Conservation (phyloP, 2,888 invertebrate genomes). For the Volucella inflata region DNA sequence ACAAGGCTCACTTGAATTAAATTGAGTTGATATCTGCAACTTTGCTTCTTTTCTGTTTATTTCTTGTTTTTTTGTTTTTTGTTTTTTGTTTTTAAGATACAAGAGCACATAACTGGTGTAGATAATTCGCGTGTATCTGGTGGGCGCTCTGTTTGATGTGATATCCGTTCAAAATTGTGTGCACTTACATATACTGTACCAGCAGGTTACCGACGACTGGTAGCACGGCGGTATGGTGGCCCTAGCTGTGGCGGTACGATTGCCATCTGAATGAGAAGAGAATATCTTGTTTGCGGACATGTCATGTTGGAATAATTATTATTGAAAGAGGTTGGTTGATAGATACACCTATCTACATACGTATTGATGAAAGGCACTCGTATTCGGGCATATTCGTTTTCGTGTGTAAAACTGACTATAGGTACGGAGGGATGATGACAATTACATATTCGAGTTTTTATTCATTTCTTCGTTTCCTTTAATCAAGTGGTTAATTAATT, state of each 20-base stretch:
- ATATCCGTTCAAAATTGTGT: slow-evolving; percentile 55
- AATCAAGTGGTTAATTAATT: slow-evolving; percentile 75
- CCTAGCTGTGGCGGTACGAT: no score
- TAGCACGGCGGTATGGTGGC: slow-evolving; percentile 9
- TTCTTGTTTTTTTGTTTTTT: slow-evolving; percentile 30
- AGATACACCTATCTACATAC: slow-evolving; percentile 22
- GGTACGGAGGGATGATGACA: slow-evolving; percentile 15
- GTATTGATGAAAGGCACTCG: slow-evolving; percentile 6
- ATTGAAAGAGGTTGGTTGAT: slow-evolving; percentile 40
- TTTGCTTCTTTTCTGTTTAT: not conserved
- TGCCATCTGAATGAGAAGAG: slow-evolving; percentile 53
- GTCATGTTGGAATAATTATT: slow-evolving; percentile 73
- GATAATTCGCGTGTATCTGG: slow-evolving; percentile 74
- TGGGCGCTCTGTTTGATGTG: slow-evolving; percentile 63
- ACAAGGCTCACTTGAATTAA: not conserved
- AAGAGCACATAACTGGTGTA: slow-evolving; percentile 64
- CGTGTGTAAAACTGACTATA: slow-evolving; percentile 7
- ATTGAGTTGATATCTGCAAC: no score
- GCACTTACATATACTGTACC: slow-evolving; percentile 64
- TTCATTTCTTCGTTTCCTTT: slow-evolving; percentile 31
- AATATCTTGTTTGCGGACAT: slow-evolving; percentile 72
- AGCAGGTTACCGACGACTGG: slow-evolving; percentile 69
- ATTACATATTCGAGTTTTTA: slow-evolving; percentile 55
- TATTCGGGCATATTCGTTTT: no score
- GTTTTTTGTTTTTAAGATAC: slow-evolving; percentile 41